Base-by-base conservation (phyloP, 2,797 vertebrate species). In the Chaunax sp. region DNA sequence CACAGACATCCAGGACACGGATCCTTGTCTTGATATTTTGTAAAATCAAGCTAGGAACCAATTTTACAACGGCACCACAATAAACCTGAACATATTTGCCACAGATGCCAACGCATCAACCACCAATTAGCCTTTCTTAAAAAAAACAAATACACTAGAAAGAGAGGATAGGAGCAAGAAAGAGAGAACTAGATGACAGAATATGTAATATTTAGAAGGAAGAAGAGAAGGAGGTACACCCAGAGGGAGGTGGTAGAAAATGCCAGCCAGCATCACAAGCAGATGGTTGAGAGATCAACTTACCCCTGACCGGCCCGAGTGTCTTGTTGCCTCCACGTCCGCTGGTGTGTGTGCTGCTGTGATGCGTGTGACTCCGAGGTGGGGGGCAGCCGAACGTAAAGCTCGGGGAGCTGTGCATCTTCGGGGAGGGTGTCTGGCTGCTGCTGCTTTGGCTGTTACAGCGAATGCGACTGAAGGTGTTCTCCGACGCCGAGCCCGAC, bases 231-330 rank as follows among this genome's bases (percentile, higher is more conserved):
- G 13, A 50, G 4, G 10, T 28, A 43, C 44, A 54, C 19, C 20
- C 0, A 22, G 11, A 15, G 41, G 52, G 38, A 56, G 20, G 22
- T 19, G 44, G 62, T 0, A 25, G 50, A 70, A 53, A 49, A 30
- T 6, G 30, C 4, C 41, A 52, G 71, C 44, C 53, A 59, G 61
- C 18, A 20, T 50, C 15, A 52, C 23, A 57, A 14, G 30, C 19
- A 71, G 58, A 54, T 5, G 25, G 46, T 2, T 1, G 37, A 37
- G 47, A 63, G 52, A 46, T 79, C 47, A n/a, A 33, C 93, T 96
- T 94, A 98, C 98, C 97, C 94, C 95, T 94, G 87, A 95, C 89
- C 0, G 90, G 91, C 13, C 94, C 95, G 2, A 94, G 91, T 50
- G 91, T 75, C 79, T 90, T 86, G 75, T 89, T 83, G 71, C 81